Conservation (phyloP, 2,888 invertebrate species). For the Erpobdella octoculata region DNA sequence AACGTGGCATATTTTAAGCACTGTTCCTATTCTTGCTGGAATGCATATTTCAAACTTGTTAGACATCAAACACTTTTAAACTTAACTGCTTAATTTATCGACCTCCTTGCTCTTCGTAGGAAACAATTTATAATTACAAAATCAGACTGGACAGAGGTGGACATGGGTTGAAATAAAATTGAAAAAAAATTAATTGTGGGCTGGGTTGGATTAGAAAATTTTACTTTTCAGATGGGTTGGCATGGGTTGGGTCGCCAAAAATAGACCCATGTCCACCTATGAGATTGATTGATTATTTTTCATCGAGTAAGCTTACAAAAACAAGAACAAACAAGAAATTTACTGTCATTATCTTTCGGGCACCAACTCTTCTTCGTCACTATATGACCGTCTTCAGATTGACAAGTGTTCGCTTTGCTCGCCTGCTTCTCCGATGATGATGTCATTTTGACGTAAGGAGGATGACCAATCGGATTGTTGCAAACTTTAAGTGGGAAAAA, state of each 20-base stretch:
- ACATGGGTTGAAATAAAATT: background rate
- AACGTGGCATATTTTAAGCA: too few relatives aligned
- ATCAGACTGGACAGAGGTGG: background rate
- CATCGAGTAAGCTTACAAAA: too few relatives aligned
- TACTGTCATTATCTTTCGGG: conserved; percentile 46
- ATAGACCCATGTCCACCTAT: too few relatives aligned
- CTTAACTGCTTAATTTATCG: too few relatives aligned
- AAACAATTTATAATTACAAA: background rate
- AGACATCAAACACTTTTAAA: too few relatives aligned
- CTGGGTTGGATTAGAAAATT: too few relatives aligned
- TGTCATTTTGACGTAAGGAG: conserved; percentile 52
- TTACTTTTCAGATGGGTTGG: too few relatives aligned
- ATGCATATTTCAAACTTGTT: too few relatives aligned
- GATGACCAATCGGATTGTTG: conserved; percentile 53
- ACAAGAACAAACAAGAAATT: background rate
- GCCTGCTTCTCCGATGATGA: conserved; percentile 53
- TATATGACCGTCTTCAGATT: conserved; percentile 55
- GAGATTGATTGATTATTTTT: background rate
- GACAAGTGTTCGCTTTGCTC: conserved; percentile 54
- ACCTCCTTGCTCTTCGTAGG: too few relatives aligned
- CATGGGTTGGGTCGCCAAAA: too few relatives aligned
- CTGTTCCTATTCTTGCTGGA: too few relatives aligned
- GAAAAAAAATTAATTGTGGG: too few relatives aligned
- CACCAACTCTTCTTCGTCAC: conserved; percentile 56
- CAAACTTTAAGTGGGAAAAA: conserved; percentile 50